phyloP scores from a whole-genome alignment of 2,888 invertebrate genomes.

The Drosophila acutilabella region DNA sequence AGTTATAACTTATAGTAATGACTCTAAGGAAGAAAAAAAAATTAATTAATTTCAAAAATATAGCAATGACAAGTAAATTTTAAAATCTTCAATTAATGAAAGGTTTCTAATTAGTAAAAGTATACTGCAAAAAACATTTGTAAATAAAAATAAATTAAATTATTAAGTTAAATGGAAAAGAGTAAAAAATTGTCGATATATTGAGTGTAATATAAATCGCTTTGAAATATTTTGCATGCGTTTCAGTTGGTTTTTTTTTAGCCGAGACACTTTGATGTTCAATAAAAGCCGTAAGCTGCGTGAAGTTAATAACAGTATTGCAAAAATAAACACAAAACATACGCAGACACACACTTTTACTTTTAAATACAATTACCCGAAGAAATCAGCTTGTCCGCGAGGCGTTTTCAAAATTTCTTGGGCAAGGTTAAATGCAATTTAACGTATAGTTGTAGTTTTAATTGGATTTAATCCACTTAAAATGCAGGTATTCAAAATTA shows the following conservation, averaged over 20 bases:
- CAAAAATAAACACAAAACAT: conserved; percentile 38
- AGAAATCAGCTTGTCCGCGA: conserved; percentile 9
- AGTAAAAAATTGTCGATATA: neutral
- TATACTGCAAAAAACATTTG: no score
- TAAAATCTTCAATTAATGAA: no score
- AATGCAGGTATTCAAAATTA: conserved; percentile 58
- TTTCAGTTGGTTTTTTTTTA: conserved; percentile 50
- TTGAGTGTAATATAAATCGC: conserved; percentile 15
- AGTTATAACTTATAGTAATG: no score
- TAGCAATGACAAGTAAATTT: no score
- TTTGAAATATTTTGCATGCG: conserved; percentile 39
- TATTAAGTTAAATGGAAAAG: neutral
- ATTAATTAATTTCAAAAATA: no score
- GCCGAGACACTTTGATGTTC: conserved; percentile 64
- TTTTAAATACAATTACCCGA: neutral
- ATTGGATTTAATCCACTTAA: conserved; percentile 52
- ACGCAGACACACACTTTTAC: conserved; percentile 8
- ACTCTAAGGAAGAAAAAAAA: no score
- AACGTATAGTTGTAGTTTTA: conserved; percentile 34
- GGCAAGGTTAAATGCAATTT: conserved; percentile 36
- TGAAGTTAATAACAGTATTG: conserved; percentile 52
- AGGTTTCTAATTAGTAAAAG: no score
- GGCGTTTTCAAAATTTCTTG: conserved; percentile 11
- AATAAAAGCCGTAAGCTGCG: conserved; percentile 50
- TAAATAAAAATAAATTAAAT: no score